A percentile compares a stretch with the other conserved stretches of the same genome.
Conservation (phyloP, 2,113 vertebrate genomes). For the Dicentrarchus labrax region DNA sequence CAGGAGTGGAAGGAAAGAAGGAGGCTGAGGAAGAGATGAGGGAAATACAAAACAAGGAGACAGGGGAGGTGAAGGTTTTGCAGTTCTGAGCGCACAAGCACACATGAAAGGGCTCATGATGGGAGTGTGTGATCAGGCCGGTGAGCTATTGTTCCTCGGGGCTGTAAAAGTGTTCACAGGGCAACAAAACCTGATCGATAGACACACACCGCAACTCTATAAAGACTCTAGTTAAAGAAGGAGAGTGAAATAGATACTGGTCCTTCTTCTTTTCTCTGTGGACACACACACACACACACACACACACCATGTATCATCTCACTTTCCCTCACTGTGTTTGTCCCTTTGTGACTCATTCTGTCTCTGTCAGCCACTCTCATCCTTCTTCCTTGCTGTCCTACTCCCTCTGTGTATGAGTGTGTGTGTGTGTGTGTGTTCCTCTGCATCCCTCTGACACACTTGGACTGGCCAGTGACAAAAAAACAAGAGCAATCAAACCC, state of each 20-base stretch:
- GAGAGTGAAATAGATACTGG: conserved; percentile 50
- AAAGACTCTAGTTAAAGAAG: conserved; percentile 66
- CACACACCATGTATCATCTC: conserved; percentile 57
- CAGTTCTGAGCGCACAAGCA: conserved; percentile 22
- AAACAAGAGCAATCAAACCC: conserved; percentile 47
- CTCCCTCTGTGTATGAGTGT: neutral
- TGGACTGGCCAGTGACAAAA: conserved; percentile 57
- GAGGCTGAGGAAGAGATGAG: conserved; percentile 23
- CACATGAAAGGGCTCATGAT: conserved; percentile 32
- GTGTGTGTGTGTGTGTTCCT: conserved; percentile 30
- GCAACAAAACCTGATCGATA: conserved; percentile 74
- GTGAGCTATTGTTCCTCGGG: conserved; percentile 60
- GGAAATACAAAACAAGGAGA: conserved; percentile 22
- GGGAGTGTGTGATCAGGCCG: conserved; percentile 50
- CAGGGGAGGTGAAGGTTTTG: conserved; percentile 23
- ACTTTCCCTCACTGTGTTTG: conserved; percentile 45
- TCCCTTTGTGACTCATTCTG: conserved; percentile 69
- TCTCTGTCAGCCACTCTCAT: conserved; percentile 58
- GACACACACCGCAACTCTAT: conserved; percentile 59
- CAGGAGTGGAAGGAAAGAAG: conserved; percentile 32
- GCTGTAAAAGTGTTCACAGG: conserved; percentile 70
- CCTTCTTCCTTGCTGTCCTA: conserved; percentile 36
- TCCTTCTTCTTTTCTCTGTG: conserved; percentile 36
- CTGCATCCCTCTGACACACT: conserved; percentile 54
- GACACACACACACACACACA: conserved; percentile 35